Evolutionary conservation across 1,140 invertebrate genomes (phyloP), one percentile per base, ranked within the genome.

Genomic region (Musca vetustissima): DNA sequence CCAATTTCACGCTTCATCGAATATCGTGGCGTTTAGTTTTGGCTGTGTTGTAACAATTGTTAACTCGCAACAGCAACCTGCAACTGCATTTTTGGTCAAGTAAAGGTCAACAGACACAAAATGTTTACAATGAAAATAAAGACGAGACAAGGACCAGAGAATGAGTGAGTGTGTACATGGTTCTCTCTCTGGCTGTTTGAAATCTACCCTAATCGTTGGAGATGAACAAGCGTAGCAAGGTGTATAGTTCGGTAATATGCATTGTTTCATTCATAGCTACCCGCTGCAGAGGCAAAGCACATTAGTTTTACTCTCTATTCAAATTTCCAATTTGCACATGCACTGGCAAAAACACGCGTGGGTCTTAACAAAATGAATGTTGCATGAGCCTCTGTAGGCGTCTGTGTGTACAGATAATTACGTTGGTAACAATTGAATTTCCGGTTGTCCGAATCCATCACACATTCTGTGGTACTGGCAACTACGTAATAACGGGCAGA

Each of bases 1-100:
- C 57, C 57, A 61, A 61, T 61, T 61, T 61, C 57, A 61, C 32
- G 57, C 28, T 61, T 61, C 57, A 61, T 61, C 28, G 36, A 61
- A 61, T 43, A 61, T 15, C 4, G 15, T 28, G 24, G 24, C 52
- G 24, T 24, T n/a, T n/a, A 32, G n/a, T 19, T 19, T 49, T 9
- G 48, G 17, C 15, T n/a, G 15, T 15, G 15, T 14, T 6, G 17
- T 49, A 49, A 19, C 48, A 19, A 49, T 14, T 19, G 48, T n/a
- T n/a, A n/a, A 6, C 48, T 19, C 15, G 15, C 15, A 15, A 49
- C 48, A n/a, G 48, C 15, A 15, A 49, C 2, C 17, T 15, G 15
- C 9, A 1, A 7, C 8, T 19, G 21, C 4, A 52, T 17, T 19
- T 11, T 52, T 19, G 49, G 17, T 19, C 21, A 21, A 52, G 17